Percentiles rank a stretch among this genome's conserved stretches.
These are phyloP conservation scores for Hippolais icterina DNA, from an alignment of 2,113 vertebrate genomes.

Conservation along the genomic window DNA sequence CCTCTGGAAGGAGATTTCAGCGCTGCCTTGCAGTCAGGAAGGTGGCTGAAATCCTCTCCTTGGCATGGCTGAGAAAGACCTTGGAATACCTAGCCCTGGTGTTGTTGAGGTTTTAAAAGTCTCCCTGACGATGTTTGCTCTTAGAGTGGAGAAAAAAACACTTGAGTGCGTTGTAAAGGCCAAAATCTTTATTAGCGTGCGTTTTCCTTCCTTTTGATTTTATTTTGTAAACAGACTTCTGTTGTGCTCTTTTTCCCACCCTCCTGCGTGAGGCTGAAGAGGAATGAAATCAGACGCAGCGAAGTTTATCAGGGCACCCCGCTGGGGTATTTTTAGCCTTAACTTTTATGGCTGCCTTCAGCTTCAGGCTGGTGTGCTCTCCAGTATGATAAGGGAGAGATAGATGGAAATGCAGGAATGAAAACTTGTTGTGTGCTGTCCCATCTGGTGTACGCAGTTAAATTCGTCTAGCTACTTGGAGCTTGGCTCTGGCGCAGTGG, in stretches of 20 bases:
- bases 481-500: accelerated
- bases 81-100: no score
- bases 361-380: not conserved
- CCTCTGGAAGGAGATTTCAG: not conserved
- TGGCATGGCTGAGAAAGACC: accelerated
- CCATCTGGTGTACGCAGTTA: accelerated
- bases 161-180: not conserved
- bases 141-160: no score
- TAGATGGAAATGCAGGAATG: not conserved
- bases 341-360: not conserved
- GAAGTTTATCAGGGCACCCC: not conserved
- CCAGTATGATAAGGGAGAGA: not conserved
- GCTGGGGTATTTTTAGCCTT: not conserved
- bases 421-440: not conserved
- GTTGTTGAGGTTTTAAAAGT: not conserved
- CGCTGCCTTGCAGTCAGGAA: accelerated
- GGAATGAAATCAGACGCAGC: not conserved
- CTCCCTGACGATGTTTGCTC: accelerated
- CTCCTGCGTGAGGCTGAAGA: not conserved
- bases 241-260: not conserved
- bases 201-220: not conserved
- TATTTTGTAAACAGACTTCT: not conserved
- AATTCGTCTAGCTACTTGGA: not conserved
- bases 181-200: not conserved
- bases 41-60: not conserved